Conservation (phyloP, 2,797 vertebrate genomes). For the Anabacerthia variegaticeps region DNA sequence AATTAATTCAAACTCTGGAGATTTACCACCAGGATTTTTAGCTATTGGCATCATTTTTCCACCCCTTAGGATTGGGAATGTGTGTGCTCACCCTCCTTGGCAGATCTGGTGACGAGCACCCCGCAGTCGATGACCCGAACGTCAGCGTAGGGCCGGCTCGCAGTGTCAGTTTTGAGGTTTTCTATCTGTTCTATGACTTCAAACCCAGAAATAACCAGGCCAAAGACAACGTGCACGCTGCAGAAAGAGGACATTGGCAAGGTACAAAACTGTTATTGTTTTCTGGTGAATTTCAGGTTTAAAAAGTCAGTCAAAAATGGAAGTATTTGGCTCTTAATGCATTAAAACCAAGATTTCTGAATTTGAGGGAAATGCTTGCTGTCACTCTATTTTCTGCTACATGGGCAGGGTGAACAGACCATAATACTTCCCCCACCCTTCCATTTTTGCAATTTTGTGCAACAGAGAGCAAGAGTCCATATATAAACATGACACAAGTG, state of each 20-base stretch:
- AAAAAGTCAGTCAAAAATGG: neutral
- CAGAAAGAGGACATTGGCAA: conserved; percentile 22
- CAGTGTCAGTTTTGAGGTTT: conserved; percentile 93
- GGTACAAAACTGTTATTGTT: neutral
- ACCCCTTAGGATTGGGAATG: neutral
- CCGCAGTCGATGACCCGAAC: conserved; percentile 96
- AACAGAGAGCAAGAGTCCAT: neutral
- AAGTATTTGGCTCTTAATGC: neutral
- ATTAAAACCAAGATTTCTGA: neutral
- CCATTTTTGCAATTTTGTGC: neutral
- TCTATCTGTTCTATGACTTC: conserved; percentile 98
- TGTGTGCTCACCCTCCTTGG: conserved; percentile 84
- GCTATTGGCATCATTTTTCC: accelerated
- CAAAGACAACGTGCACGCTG: conserved; percentile 97
- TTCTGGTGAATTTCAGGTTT: neutral
- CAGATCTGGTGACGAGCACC: conserved; percentile 89
- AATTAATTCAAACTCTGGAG: neutral
- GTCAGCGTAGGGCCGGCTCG: conserved; percentile 95
- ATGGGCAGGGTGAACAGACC: neutral
- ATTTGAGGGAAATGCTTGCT: neutral
- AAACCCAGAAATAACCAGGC: conserved; percentile 95
- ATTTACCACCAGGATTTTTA: neutral
- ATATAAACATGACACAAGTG: neutral
- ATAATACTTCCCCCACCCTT: neutral
- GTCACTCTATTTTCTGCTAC: neutral